Base-by-base conservation (phyloP, 2,888 invertebrate genomes). In the Hypselothyrea guttata region DNA sequence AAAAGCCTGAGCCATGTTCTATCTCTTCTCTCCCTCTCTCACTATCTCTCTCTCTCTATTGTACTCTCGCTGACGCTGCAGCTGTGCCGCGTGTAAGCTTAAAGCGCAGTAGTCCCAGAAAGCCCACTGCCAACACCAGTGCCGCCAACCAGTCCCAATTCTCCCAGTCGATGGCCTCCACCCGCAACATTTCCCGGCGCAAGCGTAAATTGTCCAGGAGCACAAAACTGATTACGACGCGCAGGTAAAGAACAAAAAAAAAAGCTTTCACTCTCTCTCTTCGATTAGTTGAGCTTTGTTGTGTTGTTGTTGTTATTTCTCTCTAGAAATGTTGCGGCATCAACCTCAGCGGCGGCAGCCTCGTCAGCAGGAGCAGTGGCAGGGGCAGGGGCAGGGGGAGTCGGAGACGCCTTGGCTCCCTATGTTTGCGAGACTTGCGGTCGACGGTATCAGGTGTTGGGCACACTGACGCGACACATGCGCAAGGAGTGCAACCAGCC, bases 391-490 rank as follows among this genome's bases (percentile, higher is more conserved):
- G 15, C 45, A n/a, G n/a, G 52, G 7, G 37, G 37, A 22, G 12
- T 48, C 8, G 7, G 58, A 8, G 27, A 34, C 15, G 18, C 51
- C 7, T 55, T 49, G 7, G 74, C 79, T 28, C 77, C 86, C 4
- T 87, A 68, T 56, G 76, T 78, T 22, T 88, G 87, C 64, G 58
- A 68, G 46, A 86, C 81, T 27, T 88, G 87, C 56, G 88, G 87
- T 46, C 88, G 87, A 58, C 71, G 70, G 38, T 88, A 88, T 75
- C 86, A 87, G 66, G 84, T 86, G 38, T 58, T 75, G 33, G 86
- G 86, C 60, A 88, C 87, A 28, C 35, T 88, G 46, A 88, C 84
- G 70, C 95, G 95, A 44, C 95, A 95, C 89, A 74, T 88, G 84
- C 87, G 85, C 54, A 89, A 83, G 70, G 90, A 89, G 77, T 90